Conservation (phyloP, 2,888 invertebrate species). For the Xestia sexstrigata region DNA sequence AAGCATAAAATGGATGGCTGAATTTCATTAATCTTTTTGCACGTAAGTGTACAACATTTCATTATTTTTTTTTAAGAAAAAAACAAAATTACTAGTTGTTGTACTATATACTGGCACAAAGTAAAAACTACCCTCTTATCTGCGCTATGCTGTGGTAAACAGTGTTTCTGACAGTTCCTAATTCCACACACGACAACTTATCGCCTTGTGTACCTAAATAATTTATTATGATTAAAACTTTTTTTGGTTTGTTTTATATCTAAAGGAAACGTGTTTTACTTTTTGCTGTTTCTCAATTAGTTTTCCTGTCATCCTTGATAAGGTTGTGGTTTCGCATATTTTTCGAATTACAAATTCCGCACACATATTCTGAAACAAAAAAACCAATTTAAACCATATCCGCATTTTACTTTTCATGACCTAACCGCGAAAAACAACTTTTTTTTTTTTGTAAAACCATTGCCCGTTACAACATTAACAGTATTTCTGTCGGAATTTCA, state of each 20-base stretch:
- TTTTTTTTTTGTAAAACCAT: conserved; percentile 57
- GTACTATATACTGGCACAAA: conserved; percentile 30
- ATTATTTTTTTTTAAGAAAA: conserved; percentile 26
- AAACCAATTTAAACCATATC: conserved; percentile 28
- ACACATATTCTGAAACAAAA: conserved; percentile 17
- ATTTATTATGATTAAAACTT: conserved; percentile 26
- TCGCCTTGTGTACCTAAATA: conserved; percentile 34
- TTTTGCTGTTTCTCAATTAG: conserved; percentile 26
- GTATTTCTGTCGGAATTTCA: conserved; percentile 60
- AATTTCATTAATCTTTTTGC: conserved; percentile 1
- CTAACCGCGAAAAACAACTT: conserved; percentile 62
- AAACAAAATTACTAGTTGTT: conserved; percentile 34
- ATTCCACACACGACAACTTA: conserved; percentile 41
- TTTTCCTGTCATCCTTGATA: conserved; percentile 32
- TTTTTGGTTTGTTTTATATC: conserved; percentile 6
- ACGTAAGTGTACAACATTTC: conserved; percentile 8
- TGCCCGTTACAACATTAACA: conserved; percentile 57
- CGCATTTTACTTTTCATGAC: conserved; percentile 44
- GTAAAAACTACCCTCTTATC: conserved; percentile 54
- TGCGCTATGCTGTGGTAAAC: conserved; percentile 33
- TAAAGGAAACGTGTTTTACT: background rate
- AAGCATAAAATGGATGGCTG: background rate
- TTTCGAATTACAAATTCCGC: conserved; percentile 19
- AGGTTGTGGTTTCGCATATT: background rate
- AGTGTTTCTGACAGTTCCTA: conserved; percentile 49